Evolutionary conservation across 2,888 invertebrate genomes (phyloP).

Genomic region (Uropetala carovei): DNA sequence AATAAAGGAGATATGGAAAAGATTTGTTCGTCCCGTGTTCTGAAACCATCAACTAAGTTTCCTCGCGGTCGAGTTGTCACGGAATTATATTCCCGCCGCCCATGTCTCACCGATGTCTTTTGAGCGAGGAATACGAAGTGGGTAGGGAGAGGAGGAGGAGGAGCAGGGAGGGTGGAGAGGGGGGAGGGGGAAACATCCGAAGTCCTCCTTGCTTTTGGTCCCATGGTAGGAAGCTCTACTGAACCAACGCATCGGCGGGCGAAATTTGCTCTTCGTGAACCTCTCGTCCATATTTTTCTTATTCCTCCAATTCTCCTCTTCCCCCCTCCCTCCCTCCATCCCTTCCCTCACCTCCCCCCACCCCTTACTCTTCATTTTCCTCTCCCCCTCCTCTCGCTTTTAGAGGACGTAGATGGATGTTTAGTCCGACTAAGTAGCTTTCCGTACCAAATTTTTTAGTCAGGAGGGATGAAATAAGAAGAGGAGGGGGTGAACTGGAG

Average conservation of each 20-base stretch:
- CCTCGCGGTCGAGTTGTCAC: constrained; percentile 43
- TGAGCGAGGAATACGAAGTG: neutral
- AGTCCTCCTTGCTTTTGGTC: constrained; percentile 2
- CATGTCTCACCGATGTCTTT: constrained; percentile 28
- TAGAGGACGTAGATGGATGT: neutral
- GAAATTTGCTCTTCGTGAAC: neutral
- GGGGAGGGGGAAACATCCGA: neutral
- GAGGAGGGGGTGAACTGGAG: neutral
- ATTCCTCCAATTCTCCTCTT: neutral
- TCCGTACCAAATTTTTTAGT: neutral
- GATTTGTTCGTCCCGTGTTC: constrained; percentile 34
- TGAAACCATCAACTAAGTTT: constrained; percentile 40
- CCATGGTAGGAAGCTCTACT: neutral
- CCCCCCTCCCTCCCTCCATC: neutral
- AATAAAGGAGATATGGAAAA: neutral
- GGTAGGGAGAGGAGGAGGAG: neutral
- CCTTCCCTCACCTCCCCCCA: neutral
- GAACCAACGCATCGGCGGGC: neutral
- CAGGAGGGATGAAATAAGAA: neutral
- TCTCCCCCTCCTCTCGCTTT: neutral
- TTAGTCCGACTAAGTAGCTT: neutral
- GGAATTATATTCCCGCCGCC: constrained; percentile 43
- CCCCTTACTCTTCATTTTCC: neutral
- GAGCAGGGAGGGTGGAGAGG: neutral
- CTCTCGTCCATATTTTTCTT: neutral